phyloP scores from a whole-genome alignment of 30 jellyfish, hydroid and myxozoan genomes.

The Sanderia malayensis region DNA sequence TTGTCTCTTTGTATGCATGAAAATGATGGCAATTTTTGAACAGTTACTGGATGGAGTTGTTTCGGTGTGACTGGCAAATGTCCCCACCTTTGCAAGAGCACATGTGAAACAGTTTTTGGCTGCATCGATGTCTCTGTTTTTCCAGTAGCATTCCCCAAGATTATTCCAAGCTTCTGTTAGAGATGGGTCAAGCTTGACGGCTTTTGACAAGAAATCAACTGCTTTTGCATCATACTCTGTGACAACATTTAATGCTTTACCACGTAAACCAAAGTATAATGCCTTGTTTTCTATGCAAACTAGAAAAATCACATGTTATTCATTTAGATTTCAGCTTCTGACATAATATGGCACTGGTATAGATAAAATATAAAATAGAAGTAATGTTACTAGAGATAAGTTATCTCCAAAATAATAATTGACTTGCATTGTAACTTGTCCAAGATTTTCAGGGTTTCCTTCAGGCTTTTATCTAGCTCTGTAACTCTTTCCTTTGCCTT shows the following conservation, averaged over 20 bases:
- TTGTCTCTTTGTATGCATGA: too few species aligned
- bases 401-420: too few species aligned
- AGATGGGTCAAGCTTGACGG: conserved; percentile 90
- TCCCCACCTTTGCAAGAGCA: conserved; percentile 82
- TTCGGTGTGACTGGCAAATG: too few species aligned
- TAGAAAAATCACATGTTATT: too few species aligned
- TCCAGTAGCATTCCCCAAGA: conserved; percentile 98
- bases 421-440: conserved; percentile 78
- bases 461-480: conserved; percentile 46
- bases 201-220: conserved; percentile 89
- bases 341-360: too few species aligned
- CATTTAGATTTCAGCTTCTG: too few species aligned
- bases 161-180: conserved; percentile 91
- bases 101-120: conserved; percentile 85
- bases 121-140: conserved; percentile 78
- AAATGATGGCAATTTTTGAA: too few species aligned
- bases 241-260: conserved; percentile 75
- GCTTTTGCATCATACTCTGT: conserved; percentile 83
- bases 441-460: conserved; percentile 47
- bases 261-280: conserved; percentile 79
- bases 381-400: too few species aligned
- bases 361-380: too few species aligned
- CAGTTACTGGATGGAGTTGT: too few species aligned
- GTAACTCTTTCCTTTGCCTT: conserved; percentile 34
- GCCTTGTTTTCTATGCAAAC: conserved; percentile 92